A percentile compares a stretch with the other conserved stretches of the same genome.
These are phyloP conservation scores for Tinea trinotella DNA, from an alignment of 2,888 invertebrate species.

Conservation along the genomic window DNA sequence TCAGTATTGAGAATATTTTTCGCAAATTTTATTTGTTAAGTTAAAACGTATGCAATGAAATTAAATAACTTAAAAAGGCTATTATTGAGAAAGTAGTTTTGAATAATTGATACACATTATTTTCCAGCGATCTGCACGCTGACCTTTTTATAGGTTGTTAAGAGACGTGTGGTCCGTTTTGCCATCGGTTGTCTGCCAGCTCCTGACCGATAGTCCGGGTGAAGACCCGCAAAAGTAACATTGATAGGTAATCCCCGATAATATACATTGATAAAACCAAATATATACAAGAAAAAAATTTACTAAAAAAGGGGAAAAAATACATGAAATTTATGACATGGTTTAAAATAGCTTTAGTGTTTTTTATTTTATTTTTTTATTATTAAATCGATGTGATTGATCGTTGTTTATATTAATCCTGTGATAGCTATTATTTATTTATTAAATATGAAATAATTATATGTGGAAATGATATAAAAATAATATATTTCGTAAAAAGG, in stretches of 20 bases:
- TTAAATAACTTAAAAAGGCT: too few species aligned
- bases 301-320: neutral
- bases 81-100: too few species aligned
- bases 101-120: too few species aligned
- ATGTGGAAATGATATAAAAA: too few species aligned
- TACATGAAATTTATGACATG: slow-evolving; percentile 9
- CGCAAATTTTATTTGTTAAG: too few species aligned
- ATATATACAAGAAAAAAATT: neutral
- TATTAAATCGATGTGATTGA: neutral
- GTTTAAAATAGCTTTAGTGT: neutral
- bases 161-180: neutral
- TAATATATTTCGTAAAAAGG: too few species aligned
- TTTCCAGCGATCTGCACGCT: too few species aligned
- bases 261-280: neutral
- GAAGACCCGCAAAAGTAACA: slow-evolving; percentile 4
- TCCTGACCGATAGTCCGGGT: slow-evolving; percentile 7
- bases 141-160: too few species aligned
- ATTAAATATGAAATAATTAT: neutral
- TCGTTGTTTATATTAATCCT: slow-evolving; percentile 1
- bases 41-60: too few species aligned
- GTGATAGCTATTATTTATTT: neutral
- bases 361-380: neutral
- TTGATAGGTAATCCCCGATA: slow-evolving; percentile 13
- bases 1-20: too few species aligned
- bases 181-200: neutral